Evolutionary conservation across 2,113 vertebrate species (phyloP), one percentile per base, ranked within the genome.

Genomic region (Nerophis lumbriciformis): DNA sequence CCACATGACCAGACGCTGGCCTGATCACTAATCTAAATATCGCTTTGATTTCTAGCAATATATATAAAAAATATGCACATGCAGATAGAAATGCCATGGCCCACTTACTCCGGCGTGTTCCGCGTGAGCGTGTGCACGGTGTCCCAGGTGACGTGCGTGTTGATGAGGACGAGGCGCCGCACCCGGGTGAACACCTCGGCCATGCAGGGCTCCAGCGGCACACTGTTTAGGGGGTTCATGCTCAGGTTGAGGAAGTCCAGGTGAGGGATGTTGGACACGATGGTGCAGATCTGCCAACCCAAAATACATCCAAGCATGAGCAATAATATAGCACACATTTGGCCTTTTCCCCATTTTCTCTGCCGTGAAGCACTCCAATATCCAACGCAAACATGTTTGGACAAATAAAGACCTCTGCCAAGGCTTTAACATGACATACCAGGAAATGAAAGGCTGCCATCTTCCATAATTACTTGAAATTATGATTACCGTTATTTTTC

Each of bases 241-340:
- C 95, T 99, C 89, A 99, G 89, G 79, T 99, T 99, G 79, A 99
- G 93, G 87, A 99, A 98, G 85, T 96, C 92, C 90, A 99, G 83
- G 75, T 94, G 92, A 44, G 97, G 95, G 81, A 96, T 92, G 87
- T 93, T 96, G 83, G 93, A 95, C 60, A 99, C 93, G 71, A 99
- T 98, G 90, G 95, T 94, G 89, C 93, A 91, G 89, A 99, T 93
- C 97, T 99, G 75, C 55, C 51, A 80, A 75, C 65, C 37, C 36
- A 65, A 5, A 11, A 59, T 13, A 61, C 5, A 36, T 36, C 14
- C 6, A 51, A 16, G 19, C n/a, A 51, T 16, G 19, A 51, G 6
- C 19, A 51, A 16, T 5, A 50, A 3, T 8, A 50, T 8, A 16
- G 6, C n/a, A 21, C 1, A 48, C 8, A 35, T 60, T 36, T 11